Conservation (phyloP, 2,888 invertebrate genomes). For the Volucella inflata region DNA sequence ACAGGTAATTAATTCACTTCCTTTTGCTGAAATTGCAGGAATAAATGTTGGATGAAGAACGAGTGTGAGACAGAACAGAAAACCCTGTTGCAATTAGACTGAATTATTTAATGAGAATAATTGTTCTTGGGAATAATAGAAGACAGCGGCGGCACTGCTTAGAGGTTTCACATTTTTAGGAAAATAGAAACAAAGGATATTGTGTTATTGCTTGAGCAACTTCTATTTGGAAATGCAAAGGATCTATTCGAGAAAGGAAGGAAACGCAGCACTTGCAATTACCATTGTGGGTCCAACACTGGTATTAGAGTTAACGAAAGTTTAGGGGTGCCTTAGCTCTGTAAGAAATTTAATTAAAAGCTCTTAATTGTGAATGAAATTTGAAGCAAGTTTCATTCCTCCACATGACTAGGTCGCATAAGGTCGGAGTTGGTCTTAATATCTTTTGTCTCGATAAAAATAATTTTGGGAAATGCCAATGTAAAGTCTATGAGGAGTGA, state of each 20-base stretch:
- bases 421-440: no score
- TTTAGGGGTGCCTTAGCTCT: no score
- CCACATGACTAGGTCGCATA: no score
- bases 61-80: conserved; percentile 9
- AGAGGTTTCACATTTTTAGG: background rate
- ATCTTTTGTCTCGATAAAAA: no score
- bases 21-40: conserved; percentile 42
- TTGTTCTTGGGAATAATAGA: conserved; percentile 44
- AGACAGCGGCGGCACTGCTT: background rate
- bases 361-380: no score
- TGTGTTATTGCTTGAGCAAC: background rate
- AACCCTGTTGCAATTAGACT: conserved; percentile 53
- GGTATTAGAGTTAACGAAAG: no score
- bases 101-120: conserved; percentile 67
- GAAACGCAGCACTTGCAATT: background rate
- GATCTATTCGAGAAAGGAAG: background rate
- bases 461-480: no score
- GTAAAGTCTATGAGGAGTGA: no score
- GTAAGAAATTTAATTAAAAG: no score
- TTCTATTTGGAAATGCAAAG: background rate
- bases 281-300: no score
- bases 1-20: conserved; percentile 54
- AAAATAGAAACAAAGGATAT: background rate
- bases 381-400: no score
- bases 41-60: background rate